Evolutionary conservation across 2,797 vertebrate species (phyloP), one percentile per base, ranked within the genome.

Genomic region (Enoplosus armatus): DNA sequence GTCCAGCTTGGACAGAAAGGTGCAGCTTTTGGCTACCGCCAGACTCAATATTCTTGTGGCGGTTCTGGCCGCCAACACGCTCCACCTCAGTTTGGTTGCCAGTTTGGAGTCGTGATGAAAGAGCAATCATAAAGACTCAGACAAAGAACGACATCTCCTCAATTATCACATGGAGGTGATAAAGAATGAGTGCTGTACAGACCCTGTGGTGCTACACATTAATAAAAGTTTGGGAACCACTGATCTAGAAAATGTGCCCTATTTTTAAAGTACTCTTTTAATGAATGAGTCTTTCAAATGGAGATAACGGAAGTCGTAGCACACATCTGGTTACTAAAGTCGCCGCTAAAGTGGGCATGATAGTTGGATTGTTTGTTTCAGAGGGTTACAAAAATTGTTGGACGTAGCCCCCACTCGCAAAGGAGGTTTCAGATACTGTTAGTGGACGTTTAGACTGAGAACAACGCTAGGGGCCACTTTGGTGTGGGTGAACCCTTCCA

Each of bases 101-200:
- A 73, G 50, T 70, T 48, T 31, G 45, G n/a, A 27, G 11, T 39
- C 29, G 8, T 24, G 26, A 50, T 41, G 33, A 75, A 75, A 51
- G 54, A 48, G 9, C n/a, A n/a, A n/a, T n/a, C n/a, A n/a, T n/a
- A n/a, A n/a, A n/a, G n/a, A n/a, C n/a, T n/a, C n/a, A n/a, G n/a
- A n/a, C n/a, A n/a, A n/a, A n/a, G n/a, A 50, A 14, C n/a, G 11
- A 33, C 10, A 22, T 35, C 8, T 64, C n/a, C 27, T 24, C 15
- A 41, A 6, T 37, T 35, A 5, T 54, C 48, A 55, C 55, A 31
- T 53, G 55, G 20, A 56, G 33, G 10, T 20, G 33, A 53, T 62
- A 33, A 27, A n/a, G n/a, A 22, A 50, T 1, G 20, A 63, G 14
- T 26, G 26, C 33, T 10, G 8, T 15, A 5, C 37, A 43, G 14